phyloP scores from a whole-genome alignment of 1,140 invertebrate species.

The Drosophila asahinai region DNA sequence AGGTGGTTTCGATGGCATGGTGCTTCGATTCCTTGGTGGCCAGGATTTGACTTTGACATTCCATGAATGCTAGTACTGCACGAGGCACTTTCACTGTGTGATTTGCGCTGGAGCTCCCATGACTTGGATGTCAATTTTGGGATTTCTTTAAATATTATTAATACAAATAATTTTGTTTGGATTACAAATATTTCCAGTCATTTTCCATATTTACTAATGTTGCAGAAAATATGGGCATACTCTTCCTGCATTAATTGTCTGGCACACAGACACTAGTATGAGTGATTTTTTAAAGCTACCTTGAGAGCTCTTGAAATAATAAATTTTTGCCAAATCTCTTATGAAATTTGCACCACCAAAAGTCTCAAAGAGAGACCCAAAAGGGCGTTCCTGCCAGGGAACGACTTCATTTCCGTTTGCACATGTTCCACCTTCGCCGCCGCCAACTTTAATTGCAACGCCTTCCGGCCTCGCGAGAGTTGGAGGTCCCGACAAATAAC shows the following conservation, averaged over 20 bases:
- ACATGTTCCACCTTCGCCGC: neutral
- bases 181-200: neutral
- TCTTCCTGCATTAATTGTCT: neutral
- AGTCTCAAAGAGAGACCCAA: neutral
- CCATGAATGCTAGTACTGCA: constrained; percentile 6
- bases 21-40: neutral
- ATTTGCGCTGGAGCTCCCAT: neutral
- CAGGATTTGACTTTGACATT: constrained; percentile 24
- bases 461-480: constrained; percentile 26
- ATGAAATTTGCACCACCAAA: neutral
- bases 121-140: neutral
- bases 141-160: too few relatives aligned
- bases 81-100: neutral
- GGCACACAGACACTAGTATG: neutral
- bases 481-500: neutral
- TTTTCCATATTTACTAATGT: neutral
- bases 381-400: constrained; percentile 1
- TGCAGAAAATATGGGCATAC: too few relatives aligned
- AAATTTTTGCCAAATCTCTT: neutral
- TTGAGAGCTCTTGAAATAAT: neutral
- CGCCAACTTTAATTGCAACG: constrained; percentile 48
- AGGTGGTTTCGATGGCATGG: constrained; percentile 1
- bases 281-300: constrained; percentile 5
- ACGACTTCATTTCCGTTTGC: constrained; percentile 25
- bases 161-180: too few relatives aligned